A percentile compares a stretch with the other conserved stretches of the same genome.
These are phyloP conservation scores for Muntiacus reevesi DNA, from an alignment of 2,113 vertebrate species.

Conservation along the genomic window DNA sequence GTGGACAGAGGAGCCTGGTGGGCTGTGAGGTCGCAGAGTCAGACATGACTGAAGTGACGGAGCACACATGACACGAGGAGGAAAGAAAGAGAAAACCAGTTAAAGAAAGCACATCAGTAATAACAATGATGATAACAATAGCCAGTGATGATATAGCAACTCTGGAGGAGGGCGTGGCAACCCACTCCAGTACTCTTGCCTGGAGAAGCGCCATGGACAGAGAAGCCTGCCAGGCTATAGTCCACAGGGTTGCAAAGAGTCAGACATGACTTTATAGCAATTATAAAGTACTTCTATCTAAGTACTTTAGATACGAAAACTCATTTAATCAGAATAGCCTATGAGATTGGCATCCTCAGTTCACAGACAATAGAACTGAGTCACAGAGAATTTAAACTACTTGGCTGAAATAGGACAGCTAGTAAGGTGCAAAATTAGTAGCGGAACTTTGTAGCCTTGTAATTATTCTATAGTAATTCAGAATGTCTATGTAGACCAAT, in stretches of 20 bases:
- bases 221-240: background rate
- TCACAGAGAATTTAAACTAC: background rate
- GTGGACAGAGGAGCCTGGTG: background rate
- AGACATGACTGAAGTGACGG: accelerated
- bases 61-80: background rate
- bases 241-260: background rate
- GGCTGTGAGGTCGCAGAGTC: background rate
- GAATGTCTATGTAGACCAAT: background rate
- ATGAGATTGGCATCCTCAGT: background rate
- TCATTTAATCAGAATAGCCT: background rate
- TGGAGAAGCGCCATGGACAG: background rate
- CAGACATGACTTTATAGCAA: background rate
- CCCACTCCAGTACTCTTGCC: background rate
- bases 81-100: background rate
- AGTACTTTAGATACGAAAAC: background rate
- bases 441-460: accelerated
- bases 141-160: background rate
- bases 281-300: background rate
- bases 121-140: background rate
- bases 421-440: accelerated
- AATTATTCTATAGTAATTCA: background rate
- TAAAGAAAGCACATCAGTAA: background rate
- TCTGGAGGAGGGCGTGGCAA: background rate
- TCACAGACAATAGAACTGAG: background rate
- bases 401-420: too few species aligned